Conservation (phyloP, 2,888 invertebrate genomes). For the Rhaphigaster nebulosa region DNA sequence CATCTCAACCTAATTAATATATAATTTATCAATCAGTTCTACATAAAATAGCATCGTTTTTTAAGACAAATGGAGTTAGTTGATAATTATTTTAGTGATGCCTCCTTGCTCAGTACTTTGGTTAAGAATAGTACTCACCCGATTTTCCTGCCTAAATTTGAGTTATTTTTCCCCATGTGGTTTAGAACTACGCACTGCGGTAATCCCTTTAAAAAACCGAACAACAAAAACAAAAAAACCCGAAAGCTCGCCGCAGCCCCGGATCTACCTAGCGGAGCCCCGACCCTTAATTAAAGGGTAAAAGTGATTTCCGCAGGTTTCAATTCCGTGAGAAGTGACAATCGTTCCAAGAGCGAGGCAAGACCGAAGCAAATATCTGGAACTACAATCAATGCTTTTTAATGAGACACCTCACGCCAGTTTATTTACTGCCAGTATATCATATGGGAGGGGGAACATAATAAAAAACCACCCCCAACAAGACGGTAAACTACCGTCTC, state of each 20-base stretch:
- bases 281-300: slow-evolving; percentile 7
- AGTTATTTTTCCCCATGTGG: neutral
- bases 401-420: slow-evolving; percentile 64
- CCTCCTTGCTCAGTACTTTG: too few species aligned
- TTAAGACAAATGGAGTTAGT: too few species aligned
- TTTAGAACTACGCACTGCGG: neutral
- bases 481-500: neutral
- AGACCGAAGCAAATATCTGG: slow-evolving; percentile 55
- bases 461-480: slow-evolving; percentile 26
- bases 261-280: neutral
- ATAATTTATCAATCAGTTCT: too few species aligned
- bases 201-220: neutral
- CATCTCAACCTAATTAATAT: too few species aligned
- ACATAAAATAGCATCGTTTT: too few species aligned
- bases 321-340: slow-evolving; percentile 59
- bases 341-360: slow-evolving; percentile 38
- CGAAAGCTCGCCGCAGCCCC: neutral
- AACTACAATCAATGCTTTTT: slow-evolving; percentile 62
- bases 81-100: too few species aligned
- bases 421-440: slow-evolving; percentile 62
- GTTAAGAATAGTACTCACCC: too few species aligned
- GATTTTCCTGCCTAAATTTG: neutral
- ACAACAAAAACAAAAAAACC: neutral
- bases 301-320: slow-evolving; percentile 44
- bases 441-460: slow-evolving; percentile 57